phyloP scores from a whole-genome alignment of 2,888 invertebrate species.

The Tuta absoluta region DNA sequence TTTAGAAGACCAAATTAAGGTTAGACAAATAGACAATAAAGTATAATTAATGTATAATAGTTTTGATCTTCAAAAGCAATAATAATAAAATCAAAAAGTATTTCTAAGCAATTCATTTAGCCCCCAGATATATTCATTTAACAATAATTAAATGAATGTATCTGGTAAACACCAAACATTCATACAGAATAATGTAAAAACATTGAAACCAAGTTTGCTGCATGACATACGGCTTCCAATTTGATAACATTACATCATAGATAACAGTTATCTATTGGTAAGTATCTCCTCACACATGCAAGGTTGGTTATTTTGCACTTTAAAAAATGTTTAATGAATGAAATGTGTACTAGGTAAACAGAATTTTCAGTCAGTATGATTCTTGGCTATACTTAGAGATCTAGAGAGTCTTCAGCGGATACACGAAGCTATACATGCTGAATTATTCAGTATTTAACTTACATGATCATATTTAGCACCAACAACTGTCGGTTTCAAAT shows the following conservation, averaged over 20 bases:
- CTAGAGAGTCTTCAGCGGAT: neutral
- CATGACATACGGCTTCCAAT: neutral
- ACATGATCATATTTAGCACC: slow-evolving; percentile 66
- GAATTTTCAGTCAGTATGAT: neutral
- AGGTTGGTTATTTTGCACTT: neutral
- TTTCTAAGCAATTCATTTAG: too few species aligned
- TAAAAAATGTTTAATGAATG: neutral
- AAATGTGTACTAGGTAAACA: neutral
- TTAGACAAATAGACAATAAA: too few species aligned
- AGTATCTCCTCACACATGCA: neutral
- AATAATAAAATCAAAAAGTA: too few species aligned
- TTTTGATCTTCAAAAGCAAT: too few species aligned
- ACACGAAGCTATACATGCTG: neutral
- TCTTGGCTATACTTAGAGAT: neutral
- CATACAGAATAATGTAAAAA: neutral
- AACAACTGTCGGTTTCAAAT: slow-evolving; percentile 60
- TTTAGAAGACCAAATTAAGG: too few species aligned
- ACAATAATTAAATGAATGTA: neutral
- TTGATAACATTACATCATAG: slow-evolving; percentile 11
- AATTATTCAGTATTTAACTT: slow-evolving; percentile 31
- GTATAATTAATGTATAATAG: too few species aligned
- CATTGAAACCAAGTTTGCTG: neutral
- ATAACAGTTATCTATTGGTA: neutral
- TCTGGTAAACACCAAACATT: neutral
- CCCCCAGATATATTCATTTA: too few species aligned